Evolutionary conservation across 1,140 invertebrate species (phyloP).

Genomic region (Ylistrum balloti): DNA sequence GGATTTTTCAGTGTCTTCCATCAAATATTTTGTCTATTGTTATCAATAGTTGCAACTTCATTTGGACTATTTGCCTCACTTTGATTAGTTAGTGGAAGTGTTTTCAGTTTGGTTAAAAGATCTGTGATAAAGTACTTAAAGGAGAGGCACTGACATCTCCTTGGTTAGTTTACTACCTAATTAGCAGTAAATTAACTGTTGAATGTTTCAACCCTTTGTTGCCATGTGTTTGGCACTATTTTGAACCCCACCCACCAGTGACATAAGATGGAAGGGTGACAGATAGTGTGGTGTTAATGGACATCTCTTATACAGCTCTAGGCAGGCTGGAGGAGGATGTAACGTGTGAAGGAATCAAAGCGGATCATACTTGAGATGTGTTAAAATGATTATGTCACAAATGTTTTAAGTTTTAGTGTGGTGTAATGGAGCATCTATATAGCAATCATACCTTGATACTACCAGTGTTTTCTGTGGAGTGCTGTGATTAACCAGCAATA

Average conservation of each 20-base stretch:
- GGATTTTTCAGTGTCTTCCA: no score
- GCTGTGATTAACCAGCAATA: no score
- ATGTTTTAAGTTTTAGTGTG: no score
- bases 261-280: neutral
- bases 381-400: no score
- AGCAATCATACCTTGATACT: no score
- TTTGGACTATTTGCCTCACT: no score
- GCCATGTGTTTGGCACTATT: neutral
- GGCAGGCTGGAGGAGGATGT: neutral
- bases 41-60: no score
- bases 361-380: neutral
- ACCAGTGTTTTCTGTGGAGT: no score
- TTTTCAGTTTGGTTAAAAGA: neutral
- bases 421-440: no score
- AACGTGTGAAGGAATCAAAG: neutral
- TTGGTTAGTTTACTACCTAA: neutral
- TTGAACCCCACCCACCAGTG: neutral
- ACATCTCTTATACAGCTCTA: neutral
- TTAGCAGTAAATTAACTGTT: neutral
- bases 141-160: neutral
- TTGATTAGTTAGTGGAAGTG: neutral
- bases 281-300: neutral
- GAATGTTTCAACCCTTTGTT: neutral
- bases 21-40: no score
- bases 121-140: neutral